Percentiles rank a stretch among this genome's conserved stretches.
Conservation (phyloP, 1,140 invertebrate genomes). For the Phenacoccus solenopsis region DNA sequence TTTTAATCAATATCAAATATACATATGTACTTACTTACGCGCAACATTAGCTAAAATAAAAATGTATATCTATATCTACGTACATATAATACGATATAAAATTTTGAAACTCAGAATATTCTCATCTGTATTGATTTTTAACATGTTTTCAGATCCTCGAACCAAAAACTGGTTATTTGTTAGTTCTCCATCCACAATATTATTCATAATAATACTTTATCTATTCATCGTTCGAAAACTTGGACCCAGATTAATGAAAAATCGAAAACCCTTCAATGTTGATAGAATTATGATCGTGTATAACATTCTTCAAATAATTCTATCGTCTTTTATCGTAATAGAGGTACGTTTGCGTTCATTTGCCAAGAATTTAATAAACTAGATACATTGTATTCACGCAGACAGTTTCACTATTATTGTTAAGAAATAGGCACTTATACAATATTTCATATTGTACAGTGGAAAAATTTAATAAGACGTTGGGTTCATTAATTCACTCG, state of each 20-base stretch:
- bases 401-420: not conserved
- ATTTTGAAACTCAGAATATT: too few species aligned
- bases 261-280: conserved; percentile 37
- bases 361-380: conserved; percentile 4
- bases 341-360: conserved; percentile 21
- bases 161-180: conserved; percentile 49
- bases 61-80: too few species aligned
- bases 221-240: conserved; percentile 52
- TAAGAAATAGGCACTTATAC: too few species aligned
- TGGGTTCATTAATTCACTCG: too few species aligned
- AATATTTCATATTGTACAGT: too few species aligned
- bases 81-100: too few species aligned
- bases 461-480: not conserved
- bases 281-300: conserved; percentile 39
- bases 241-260: conserved; percentile 52
- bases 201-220: conserved; percentile 47
- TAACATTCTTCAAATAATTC: conserved; percentile 40
- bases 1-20: too few species aligned
- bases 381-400: not conserved
- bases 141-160: conserved; percentile 43
- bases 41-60: too few species aligned
- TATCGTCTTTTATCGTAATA: conserved; percentile 28
- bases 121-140: too few species aligned
- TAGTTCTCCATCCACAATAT: conserved; percentile 39
- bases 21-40: too few species aligned